phyloP scores from a whole-genome alignment of 1,140 invertebrate species.

The Cotesia chilonis region DNA sequence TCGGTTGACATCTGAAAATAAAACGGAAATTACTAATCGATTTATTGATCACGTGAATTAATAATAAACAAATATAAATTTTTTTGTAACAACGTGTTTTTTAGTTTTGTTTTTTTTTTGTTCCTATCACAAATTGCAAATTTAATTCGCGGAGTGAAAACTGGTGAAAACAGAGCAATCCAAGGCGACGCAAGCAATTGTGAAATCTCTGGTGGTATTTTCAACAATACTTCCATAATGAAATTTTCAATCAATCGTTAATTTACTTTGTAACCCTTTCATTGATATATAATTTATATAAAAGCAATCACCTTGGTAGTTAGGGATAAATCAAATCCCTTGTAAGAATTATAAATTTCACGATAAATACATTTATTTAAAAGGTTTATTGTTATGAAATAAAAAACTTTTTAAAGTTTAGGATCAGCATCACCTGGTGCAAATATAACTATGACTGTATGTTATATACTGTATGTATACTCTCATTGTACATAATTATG shows the following conservation, averaged over 20 bases:
- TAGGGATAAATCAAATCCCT: not conserved
- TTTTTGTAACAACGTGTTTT: no score
- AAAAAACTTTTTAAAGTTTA: not conserved
- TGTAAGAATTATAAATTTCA: not conserved
- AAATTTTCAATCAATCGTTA: constrained; percentile 2
- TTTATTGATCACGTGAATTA: not conserved
- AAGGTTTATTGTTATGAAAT: constrained; percentile 5
- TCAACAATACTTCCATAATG: constrained; percentile 15
- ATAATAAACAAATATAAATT: not conserved
- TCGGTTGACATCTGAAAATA: constrained; percentile 61
- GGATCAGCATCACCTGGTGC: constrained; percentile 18
- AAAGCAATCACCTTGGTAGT: constrained; percentile 4
- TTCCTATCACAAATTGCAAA: not conserved
- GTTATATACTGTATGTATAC: no score
- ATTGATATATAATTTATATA: not conserved
- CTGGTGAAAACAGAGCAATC: no score
- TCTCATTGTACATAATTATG: no score
- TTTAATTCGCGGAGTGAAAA: not conserved
- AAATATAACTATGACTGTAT: not conserved
- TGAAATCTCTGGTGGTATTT: not conserved
- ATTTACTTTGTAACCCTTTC: not conserved
- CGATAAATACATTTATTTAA: constrained; percentile 15
- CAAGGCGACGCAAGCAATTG: not conserved
- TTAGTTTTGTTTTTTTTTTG: not conserved
- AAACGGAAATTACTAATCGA: not conserved